phyloP scores from a whole-genome alignment of 2,888 invertebrate genomes.

The Athalia circularis region DNA sequence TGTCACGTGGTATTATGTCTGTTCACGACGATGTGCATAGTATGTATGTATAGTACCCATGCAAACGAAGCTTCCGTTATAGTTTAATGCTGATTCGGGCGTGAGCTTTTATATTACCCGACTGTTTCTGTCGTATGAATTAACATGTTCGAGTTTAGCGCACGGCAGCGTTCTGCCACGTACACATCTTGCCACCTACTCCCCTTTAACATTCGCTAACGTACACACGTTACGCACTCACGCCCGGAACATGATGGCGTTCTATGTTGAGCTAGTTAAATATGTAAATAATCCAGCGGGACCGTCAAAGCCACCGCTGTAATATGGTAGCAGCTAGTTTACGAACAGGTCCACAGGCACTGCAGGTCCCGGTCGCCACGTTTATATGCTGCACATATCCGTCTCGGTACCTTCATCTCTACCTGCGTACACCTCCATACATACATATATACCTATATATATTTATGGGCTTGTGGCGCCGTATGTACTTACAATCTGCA shows the following conservation, averaged over 20 bases:
- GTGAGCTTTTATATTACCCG: not conserved
- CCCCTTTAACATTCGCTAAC: conserved; percentile 54
- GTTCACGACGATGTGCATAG: too few relatives aligned
- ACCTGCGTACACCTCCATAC: not conserved
- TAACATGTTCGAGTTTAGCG: conserved; percentile 67
- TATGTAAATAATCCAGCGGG: conserved; percentile 64
- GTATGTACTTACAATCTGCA: too few relatives aligned
- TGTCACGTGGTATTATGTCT: too few relatives aligned
- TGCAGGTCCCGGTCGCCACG: not conserved
- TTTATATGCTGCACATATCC: conserved; percentile 7
- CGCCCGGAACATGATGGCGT: not conserved
- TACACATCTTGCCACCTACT: too few relatives aligned
- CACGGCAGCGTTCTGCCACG: conserved; percentile 55
- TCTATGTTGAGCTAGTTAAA: conserved; percentile 65
- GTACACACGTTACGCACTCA: conserved; percentile 54
- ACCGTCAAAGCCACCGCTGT: conserved; percentile 34
- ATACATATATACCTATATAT: too few relatives aligned
- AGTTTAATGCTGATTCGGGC: not conserved
- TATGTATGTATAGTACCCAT: too few relatives aligned
- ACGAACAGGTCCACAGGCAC: not conserved
- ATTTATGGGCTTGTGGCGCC: too few relatives aligned
- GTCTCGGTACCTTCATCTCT: not conserved
- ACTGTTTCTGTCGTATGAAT: conserved; percentile 54
- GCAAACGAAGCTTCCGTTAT: too few relatives aligned
- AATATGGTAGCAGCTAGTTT: not conserved